phyloP scores from a whole-genome alignment of 2,888 invertebrate genomes.

The Synanthedon vespiformis region DNA sequence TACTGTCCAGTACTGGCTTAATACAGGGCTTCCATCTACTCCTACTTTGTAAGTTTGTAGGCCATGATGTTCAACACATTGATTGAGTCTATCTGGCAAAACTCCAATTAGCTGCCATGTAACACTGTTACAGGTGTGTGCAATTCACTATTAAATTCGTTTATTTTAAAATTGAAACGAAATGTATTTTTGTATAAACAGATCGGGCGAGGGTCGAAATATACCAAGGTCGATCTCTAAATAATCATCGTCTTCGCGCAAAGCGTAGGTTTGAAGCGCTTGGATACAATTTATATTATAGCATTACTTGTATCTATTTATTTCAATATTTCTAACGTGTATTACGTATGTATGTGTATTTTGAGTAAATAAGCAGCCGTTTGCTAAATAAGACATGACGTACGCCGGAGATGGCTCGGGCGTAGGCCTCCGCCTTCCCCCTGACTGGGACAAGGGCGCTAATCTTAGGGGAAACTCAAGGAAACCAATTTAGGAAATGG shows the following conservation, averaged over 20 bases:
- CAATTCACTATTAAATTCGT: conserved; percentile 23
- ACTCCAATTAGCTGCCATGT: no score
- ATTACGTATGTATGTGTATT: not conserved
- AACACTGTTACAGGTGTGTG: conserved; percentile 23
- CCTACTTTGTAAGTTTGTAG: no score
- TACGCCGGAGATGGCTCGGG: no score
- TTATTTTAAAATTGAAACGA: conserved; percentile 28
- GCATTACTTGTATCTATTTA: not conserved
- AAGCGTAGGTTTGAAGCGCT: conserved; percentile 30
- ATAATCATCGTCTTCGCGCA: conserved; percentile 35
- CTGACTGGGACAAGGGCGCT: no score
- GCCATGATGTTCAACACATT: no score
- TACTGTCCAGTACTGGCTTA: no score
- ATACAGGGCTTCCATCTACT: no score
- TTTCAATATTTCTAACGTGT: not conserved
- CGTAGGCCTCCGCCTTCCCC: no score
- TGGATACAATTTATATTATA: not conserved
- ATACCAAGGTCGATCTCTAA: conserved; percentile 53
- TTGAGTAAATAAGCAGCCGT: not conserved
- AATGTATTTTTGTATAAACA: conserved; percentile 41
- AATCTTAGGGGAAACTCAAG: no score
- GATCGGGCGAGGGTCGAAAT: conserved; percentile 39
- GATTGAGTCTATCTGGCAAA: no score
- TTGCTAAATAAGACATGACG: no score
- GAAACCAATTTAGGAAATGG: no score